Evolutionary conservation across 2,888 invertebrate species (phyloP).

Genomic region (Tachina lurida): DNA sequence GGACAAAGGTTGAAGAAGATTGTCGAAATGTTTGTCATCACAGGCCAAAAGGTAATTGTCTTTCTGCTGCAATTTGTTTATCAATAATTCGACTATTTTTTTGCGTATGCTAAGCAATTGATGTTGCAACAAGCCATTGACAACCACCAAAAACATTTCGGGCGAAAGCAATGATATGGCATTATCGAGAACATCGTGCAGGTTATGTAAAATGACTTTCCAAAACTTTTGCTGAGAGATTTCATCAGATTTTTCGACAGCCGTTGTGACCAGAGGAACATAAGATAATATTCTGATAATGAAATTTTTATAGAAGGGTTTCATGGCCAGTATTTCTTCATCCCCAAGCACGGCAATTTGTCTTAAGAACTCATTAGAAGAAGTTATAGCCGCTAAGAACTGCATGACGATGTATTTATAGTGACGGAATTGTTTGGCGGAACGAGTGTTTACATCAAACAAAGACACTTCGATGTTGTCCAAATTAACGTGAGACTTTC

Average conservation of each 20-base stretch:
- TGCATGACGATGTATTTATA: conserved; percentile 92
- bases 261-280: conserved; percentile 87
- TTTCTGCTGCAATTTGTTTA: conserved; percentile 89
- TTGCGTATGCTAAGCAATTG: conserved; percentile 88
- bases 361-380: conserved; percentile 87
- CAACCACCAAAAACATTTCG: conserved; percentile 90
- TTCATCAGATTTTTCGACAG: conserved; percentile 85
- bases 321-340: conserved; percentile 84
- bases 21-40: conserved; percentile 84
- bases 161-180: conserved; percentile 91
- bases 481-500: conserved; percentile 16
- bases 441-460: conserved; percentile 86
- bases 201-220: conserved; percentile 90
- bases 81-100: conserved; percentile 93
- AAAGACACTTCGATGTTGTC: conserved; percentile 83
- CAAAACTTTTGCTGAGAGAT: conserved; percentile 88
- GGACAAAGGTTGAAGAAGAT: conserved; percentile 86
- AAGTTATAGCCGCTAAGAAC: conserved; percentile 88
- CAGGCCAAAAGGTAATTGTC: conserved; percentile 85
- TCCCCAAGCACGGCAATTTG: conserved; percentile 85
- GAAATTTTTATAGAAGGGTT: conserved; percentile 86
- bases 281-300: conserved; percentile 88
- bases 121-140: conserved; percentile 89
- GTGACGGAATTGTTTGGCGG: conserved; percentile 90
- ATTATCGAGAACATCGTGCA: conserved; percentile 91